Base-by-base conservation (phyloP, 2,797 vertebrate species). In the Bovichtus diacanthus region DNA sequence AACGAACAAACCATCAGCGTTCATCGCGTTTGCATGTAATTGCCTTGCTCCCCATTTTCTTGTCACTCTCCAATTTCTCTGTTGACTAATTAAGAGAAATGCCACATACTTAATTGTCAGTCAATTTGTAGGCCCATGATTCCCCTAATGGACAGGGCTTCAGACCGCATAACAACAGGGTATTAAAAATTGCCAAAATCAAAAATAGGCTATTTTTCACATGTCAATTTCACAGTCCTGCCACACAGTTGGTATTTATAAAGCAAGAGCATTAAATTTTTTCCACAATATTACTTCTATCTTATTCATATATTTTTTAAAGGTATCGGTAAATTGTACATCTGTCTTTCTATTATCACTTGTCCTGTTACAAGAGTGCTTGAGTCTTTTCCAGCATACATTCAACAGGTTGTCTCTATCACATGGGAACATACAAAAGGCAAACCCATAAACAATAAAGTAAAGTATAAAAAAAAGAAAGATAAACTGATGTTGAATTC, bases 21-120 rank as follows among this genome's bases (percentile, higher is more conserved):
- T 66, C 70, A 80, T 69, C 19, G 1, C n/a, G 41, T 84, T 61
- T 80, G 25, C 56, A 38, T 87, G 60, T 74, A 41, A 76, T 74
- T 78, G 59, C 43, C 29, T 67, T 4, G 15, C 23, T 46, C 16
- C 36, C 29, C 41, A 55, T 75, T 80, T 78, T 73, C 53, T 49
- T 53, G 46, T 51, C 25, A 53, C 8, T 70, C 49, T 68, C 43
- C 15, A 51, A 80, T 75, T 80, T 78, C 50, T 54, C 19, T 44
- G 55, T 47, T 81, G 67, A 70, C 27, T 75, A 56, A 76, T 29
- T 49, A 29, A 59, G 47, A 66, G 9, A 84, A 76, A 76, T 54
- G 23, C 41, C 21, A 63, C 39, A 49, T 43, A 66, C 21, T 11
- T 51, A 38, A 76, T 41, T 67, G 60, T 38, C 41, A 31, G 53